phyloP scores from a whole-genome alignment of 2,888 invertebrate species.

The Oligia fasciuncula region DNA sequence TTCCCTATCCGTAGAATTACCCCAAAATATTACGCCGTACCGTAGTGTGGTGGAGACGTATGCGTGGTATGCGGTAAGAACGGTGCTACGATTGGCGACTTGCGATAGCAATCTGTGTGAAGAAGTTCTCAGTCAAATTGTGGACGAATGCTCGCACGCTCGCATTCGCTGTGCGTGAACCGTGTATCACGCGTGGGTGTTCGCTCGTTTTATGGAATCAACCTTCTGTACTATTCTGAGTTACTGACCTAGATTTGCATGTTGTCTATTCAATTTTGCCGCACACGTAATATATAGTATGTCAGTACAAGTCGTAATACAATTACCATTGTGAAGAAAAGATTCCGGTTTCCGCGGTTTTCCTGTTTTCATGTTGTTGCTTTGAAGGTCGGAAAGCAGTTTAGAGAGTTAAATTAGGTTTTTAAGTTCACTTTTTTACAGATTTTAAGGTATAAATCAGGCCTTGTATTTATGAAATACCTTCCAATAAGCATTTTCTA shows the following conservation, averaged over 20 bases:
- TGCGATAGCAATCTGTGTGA: not conserved
- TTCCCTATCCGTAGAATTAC: no score
- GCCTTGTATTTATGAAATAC: not conserved
- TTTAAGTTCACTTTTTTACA: not conserved
- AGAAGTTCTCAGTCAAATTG: not conserved
- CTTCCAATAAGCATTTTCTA: not conserved
- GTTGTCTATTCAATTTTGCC: conserved; percentile 69
- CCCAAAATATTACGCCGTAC: no score
- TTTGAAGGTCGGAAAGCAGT: conserved; percentile 12
- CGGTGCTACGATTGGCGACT: no score
- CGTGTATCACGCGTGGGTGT: not conserved
- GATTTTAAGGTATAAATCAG: not conserved
- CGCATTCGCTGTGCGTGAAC: not conserved
- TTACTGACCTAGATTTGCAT: conserved; percentile 66
- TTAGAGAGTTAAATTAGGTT: not conserved
- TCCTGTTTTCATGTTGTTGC: not conserved
- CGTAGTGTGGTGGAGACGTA: no score
- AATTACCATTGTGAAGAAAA: conserved; percentile 54
- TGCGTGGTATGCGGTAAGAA: no score
- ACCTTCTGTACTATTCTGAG: conserved; percentile 25
- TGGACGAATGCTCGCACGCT: not conserved
- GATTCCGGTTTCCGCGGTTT: conserved; percentile 23
- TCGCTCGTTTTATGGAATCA: not conserved
- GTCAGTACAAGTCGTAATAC: conserved; percentile 42
- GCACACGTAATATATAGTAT: conserved; percentile 53